phyloP scores from a whole-genome alignment of 2,888 invertebrate genomes.

The Polia nebulosa region DNA sequence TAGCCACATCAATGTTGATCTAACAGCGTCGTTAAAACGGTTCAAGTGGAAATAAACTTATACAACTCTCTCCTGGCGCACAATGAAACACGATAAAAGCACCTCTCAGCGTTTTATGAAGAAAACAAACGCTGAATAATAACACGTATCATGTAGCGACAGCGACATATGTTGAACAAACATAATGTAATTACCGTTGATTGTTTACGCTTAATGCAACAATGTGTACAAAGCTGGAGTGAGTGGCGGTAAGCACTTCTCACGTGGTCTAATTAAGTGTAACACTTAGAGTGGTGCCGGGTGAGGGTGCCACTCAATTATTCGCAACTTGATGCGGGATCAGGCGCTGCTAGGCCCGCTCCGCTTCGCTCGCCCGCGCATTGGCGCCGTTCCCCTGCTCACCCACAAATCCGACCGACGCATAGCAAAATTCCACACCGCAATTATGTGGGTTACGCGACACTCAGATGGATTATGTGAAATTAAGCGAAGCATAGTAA shows the following conservation, averaged over 20 bases:
- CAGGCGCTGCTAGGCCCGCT: slow-evolving; percentile 69
- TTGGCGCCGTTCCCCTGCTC: slow-evolving; percentile 42
- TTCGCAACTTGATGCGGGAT: slow-evolving; percentile 87
- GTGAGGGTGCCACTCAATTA: slow-evolving; percentile 86
- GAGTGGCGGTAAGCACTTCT: slow-evolving; percentile 81
- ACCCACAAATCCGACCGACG: slow-evolving; percentile 79
- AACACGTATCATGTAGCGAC: slow-evolving; percentile 54
- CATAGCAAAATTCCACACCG: slow-evolving; percentile 83
- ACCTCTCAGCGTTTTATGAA: slow-evolving; percentile 44
- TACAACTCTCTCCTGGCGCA: slow-evolving; percentile 36
- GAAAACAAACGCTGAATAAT: slow-evolving; percentile 58
- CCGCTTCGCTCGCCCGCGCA: slow-evolving; percentile 39
- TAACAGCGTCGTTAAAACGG: slow-evolving; percentile 57
- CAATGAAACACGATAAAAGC: slow-evolving; percentile 51
- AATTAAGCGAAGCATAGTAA: slow-evolving; percentile 84
- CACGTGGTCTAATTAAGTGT: slow-evolving; percentile 88
- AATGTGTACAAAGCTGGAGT: slow-evolving; percentile 77
- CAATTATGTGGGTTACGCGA: slow-evolving; percentile 85
- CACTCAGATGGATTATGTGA: slow-evolving; percentile 88
- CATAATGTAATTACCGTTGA: slow-evolving; percentile 69
- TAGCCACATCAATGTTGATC: slow-evolving; percentile 59
- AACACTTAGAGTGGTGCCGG: slow-evolving; percentile 81
- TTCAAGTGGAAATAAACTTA: slow-evolving; percentile 54
- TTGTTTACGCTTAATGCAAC: slow-evolving; percentile 80
- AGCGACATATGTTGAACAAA: slow-evolving; percentile 56